Percentiles rank a stretch among this genome's conserved stretches.
phyloP scores from a whole-genome alignment of 2,113 vertebrate species.

The Cyphotilapia sp. region DNA sequence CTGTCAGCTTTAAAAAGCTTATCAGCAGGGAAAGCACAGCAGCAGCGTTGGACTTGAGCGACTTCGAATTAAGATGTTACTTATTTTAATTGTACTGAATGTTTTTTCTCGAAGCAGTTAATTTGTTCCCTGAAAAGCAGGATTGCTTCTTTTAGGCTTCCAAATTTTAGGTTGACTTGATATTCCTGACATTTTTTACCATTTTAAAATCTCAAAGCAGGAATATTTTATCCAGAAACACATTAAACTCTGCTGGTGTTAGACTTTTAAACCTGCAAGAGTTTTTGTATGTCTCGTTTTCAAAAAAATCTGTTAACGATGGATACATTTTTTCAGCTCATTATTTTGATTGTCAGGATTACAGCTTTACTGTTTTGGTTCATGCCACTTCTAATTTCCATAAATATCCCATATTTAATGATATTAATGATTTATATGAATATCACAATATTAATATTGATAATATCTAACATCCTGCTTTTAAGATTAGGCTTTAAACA shows the following conservation, averaged over 20 bases:
- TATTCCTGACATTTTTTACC: neutral
- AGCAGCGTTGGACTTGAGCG: neutral
- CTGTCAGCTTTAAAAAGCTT: slow-evolving; percentile 46
- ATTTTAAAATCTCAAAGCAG: neutral
- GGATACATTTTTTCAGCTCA: neutral
- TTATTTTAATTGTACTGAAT: neutral
- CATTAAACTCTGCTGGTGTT: neutral
- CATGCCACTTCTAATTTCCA: rapidly evolving
- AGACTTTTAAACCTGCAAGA: neutral
- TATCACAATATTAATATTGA: neutral
- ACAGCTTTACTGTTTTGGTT: neutral
- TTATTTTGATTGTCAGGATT: neutral
- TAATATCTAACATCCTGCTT: neutral
- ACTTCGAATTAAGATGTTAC: neutral
- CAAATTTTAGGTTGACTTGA: neutral
- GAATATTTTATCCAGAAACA: neutral
- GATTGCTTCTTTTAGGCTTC: neutral
- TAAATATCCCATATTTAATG: neutral
- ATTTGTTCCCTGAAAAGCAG: neutral
- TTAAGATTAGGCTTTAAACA: neutral
- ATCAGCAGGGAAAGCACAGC: slow-evolving; percentile 13
- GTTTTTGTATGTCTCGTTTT: neutral
- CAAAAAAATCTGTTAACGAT: neutral
- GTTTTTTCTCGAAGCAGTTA: neutral
- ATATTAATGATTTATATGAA: neutral